Evolutionary conservation across 2,113 vertebrate genomes (phyloP).

Genomic region (Verasper variegatus): DNA sequence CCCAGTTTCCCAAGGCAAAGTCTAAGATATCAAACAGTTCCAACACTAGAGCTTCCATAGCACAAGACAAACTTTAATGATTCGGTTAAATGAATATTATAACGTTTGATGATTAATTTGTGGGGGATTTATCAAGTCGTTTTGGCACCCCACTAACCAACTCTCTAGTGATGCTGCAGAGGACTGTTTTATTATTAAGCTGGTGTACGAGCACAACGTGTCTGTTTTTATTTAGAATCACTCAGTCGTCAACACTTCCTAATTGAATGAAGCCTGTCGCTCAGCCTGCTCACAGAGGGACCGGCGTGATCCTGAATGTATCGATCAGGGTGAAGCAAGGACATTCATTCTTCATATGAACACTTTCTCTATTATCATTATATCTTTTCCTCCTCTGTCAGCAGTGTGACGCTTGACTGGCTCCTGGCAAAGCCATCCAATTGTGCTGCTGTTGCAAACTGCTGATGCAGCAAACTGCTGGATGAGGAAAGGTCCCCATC

Average conservation of each 20-base stretch:
- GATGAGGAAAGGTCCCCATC: constrained; percentile 58
- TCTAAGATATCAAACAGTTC: too few relatives aligned
- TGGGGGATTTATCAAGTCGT: neutral
- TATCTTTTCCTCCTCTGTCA: constrained; percentile 61
- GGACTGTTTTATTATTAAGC: constrained; percentile 5
- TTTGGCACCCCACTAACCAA: neutral
- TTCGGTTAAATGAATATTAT: neutral
- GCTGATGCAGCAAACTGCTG: constrained; percentile 64
- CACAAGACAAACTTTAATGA: neutral
- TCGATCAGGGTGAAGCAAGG: constrained; percentile 44
- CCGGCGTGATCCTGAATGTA: constrained; percentile 3
- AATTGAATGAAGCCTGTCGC: constrained; percentile 24
- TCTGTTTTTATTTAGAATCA: constrained; percentile 14
- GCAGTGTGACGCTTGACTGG: constrained; percentile 70
- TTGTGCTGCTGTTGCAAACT: constrained; percentile 43
- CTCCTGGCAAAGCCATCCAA: constrained; percentile 60
- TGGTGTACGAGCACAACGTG: neutral
- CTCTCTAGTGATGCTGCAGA: neutral
- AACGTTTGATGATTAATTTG: neutral
- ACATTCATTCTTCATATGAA: constrained; percentile 57
- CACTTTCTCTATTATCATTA: constrained; percentile 59
- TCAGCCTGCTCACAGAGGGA: constrained; percentile 3
- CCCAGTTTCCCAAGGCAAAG: too few relatives aligned
- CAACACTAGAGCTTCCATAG: neutral
- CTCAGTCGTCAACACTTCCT: constrained; percentile 17